phyloP scores from a whole-genome alignment of 2,113 vertebrate species.

The Poecile atricapillus region DNA sequence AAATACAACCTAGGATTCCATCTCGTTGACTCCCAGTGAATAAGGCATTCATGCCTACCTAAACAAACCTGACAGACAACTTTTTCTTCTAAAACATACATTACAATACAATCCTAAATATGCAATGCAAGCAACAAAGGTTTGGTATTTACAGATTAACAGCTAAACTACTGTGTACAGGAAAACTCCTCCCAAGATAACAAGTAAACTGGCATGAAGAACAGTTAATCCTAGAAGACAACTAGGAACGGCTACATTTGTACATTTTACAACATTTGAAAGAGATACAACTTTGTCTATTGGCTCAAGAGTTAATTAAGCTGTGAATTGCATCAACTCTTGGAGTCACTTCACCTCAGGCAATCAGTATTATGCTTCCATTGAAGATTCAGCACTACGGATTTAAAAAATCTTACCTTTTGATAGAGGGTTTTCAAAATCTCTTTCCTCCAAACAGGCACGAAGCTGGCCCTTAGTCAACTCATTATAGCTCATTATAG shows the following conservation, averaged over 20 bases:
- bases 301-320: background rate
- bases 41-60: background rate
- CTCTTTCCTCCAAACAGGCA: background rate
- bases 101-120: background rate
- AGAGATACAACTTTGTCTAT: background rate
- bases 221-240: background rate
- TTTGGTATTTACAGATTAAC: background rate
- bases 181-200: background rate
- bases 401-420: conserved; percentile 11
- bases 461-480: background rate
- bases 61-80: background rate
- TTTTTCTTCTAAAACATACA: conserved; percentile 2
- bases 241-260: background rate
- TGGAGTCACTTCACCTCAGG: background rate
- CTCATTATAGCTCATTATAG: background rate
- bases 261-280: background rate
- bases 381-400: background rate
- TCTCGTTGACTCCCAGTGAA: background rate
- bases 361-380: background rate
- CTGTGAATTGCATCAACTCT: background rate
- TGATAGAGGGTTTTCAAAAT: background rate
- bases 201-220: background rate
- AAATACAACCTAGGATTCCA: background rate
- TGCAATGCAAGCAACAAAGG: background rate
- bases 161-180: background rate